Conservation (phyloP, 1,140 invertebrate species). For the Limonius californicus region DNA sequence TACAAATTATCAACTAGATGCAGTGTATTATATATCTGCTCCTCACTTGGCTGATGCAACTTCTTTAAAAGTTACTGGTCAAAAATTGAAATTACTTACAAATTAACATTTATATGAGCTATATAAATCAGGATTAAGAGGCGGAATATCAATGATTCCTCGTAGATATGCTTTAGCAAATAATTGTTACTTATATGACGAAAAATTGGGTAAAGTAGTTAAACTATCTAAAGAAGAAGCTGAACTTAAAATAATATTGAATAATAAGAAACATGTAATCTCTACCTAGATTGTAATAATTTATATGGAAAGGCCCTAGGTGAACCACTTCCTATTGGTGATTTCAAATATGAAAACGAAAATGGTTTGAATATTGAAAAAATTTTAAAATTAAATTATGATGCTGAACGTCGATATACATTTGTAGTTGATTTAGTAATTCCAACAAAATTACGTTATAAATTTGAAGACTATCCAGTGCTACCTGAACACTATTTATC, state of each 20-base stretch:
- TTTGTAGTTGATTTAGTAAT: too few relatives aligned
- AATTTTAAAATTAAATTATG: too few relatives aligned
- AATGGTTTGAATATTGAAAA: too few relatives aligned
- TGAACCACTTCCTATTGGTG: too few relatives aligned
- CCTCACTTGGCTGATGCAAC: constrained; percentile 20
- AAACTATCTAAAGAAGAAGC: constrained; percentile 24
- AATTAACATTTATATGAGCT: neutral
- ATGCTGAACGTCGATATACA: too few relatives aligned
- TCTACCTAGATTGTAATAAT: constrained; percentile 24
- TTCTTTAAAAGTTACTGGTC: constrained; percentile 20
- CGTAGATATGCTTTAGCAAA: constrained; percentile 20
- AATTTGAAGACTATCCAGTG: too few relatives aligned
- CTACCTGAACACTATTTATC: too few relatives aligned
- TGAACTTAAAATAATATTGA: constrained; percentile 20
- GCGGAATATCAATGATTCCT: constrained; percentile 19
- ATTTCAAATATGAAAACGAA: too few relatives aligned
- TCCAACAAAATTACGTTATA: too few relatives aligned
- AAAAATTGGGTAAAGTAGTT: constrained; percentile 21
- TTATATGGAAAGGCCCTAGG: neutral
- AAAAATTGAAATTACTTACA: constrained; percentile 22
- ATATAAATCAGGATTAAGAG: neutral
- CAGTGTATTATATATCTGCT: constrained; percentile 19
- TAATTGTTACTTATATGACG: constrained; percentile 26
- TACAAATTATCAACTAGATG: constrained; percentile 3
- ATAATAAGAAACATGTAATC: constrained; percentile 21